These are phyloP conservation scores for Chaetura pelagica DNA, from an alignment of 2,113 vertebrate genomes.

Conservation along the genomic window DNA sequence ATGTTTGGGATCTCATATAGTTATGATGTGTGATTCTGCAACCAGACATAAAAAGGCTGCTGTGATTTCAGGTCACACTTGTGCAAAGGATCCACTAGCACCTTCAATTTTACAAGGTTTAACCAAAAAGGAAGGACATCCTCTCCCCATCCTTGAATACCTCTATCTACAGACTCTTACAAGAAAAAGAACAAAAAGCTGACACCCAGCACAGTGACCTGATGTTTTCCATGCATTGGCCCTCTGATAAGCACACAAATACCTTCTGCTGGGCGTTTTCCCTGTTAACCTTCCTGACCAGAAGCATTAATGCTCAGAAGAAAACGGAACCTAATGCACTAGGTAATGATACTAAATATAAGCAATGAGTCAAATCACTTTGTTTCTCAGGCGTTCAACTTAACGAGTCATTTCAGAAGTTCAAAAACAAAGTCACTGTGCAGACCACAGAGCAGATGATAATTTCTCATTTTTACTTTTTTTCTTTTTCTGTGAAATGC, in stretches of 20 bases:
- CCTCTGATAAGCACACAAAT: slow-evolving; percentile 51
- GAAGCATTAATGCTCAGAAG: slow-evolving; percentile 21
- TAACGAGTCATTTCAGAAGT: neutral
- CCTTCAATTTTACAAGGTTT: neutral
- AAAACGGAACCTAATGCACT: slow-evolving; percentile 28
- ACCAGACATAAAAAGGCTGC: neutral
- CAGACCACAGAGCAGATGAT: neutral
- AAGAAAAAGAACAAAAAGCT: neutral
- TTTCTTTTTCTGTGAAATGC: neutral
- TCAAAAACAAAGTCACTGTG: neutral
- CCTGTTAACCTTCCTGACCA: slow-evolving; percentile 62
- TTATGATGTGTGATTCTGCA: neutral
- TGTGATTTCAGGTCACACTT: neutral
- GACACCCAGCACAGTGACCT: slow-evolving; percentile 31
- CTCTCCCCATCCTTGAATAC: slow-evolving; percentile 35
- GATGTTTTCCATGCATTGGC: slow-evolving; percentile 56
- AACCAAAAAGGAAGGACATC: slow-evolving; percentile 58
- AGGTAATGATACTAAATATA: slow-evolving; percentile 69
- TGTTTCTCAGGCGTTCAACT: slow-evolving; percentile 2
- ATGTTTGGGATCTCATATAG: neutral
- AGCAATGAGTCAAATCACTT: slow-evolving; percentile 42
- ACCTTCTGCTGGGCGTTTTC: slow-evolving; percentile 60
- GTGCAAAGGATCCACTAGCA: neutral
- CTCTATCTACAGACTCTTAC: neutral
- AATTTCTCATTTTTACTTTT: neutral